Evolutionary conservation across 2,113 vertebrate species (phyloP).

Genomic region (Promerops cafer): DNA sequence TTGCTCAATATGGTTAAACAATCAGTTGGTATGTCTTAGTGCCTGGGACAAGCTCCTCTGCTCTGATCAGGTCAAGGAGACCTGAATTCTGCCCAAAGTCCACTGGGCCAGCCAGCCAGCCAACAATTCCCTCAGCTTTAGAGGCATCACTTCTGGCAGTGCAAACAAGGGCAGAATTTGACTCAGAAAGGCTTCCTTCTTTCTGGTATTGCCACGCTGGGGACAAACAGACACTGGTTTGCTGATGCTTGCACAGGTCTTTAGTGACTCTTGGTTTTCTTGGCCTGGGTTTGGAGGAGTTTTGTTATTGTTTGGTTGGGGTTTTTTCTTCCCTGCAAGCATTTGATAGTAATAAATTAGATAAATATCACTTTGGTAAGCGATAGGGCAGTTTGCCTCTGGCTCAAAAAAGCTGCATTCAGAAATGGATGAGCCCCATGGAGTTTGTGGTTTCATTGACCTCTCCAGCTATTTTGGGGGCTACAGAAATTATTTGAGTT

Average conservation of each 20-base stretch:
- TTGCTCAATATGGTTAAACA: slow-evolving; percentile 47
- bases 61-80: slow-evolving; percentile 37
- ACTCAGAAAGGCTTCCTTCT: not conserved
- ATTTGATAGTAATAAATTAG: slow-evolving; percentile 17
- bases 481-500: slow-evolving; percentile 27
- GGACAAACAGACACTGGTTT: not conserved
- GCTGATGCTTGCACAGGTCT: not conserved
- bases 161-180: not conserved
- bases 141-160: not conserved
- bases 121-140: slow-evolving; percentile 32
- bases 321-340: not conserved
- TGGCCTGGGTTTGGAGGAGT: not conserved
- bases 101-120: not conserved
- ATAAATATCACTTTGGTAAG: slow-evolving; percentile 14
- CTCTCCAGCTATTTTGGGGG: slow-evolving; percentile 11
- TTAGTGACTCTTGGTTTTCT: not conserved
- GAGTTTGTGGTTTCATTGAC: slow-evolving; percentile 15
- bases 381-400: not conserved
- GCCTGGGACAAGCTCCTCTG: not conserved
- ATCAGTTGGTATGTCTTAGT: not conserved
- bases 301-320: not conserved
- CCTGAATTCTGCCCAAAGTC: slow-evolving; percentile 25
- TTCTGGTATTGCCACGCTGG: accelerated
- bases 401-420: not conserved
- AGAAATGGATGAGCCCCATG: not conserved